These are phyloP conservation scores for Chloropsis cyanopogon DNA, from an alignment of 2,113 vertebrate genomes.

Conservation along the genomic window DNA sequence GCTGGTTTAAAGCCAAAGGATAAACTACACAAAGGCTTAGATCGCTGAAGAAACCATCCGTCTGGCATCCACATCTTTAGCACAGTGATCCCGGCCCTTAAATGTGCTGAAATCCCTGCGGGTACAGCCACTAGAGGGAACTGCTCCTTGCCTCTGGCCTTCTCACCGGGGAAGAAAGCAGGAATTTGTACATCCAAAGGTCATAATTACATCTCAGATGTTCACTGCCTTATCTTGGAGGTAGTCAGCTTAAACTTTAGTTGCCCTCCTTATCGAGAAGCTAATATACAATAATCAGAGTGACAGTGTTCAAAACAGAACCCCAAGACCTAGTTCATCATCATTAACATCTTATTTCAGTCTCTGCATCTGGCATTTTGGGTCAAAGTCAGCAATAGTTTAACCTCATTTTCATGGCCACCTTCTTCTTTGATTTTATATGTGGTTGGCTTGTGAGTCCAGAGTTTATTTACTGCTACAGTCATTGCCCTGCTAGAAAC, in stretches of 20 bases:
- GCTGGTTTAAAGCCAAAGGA: not conserved
- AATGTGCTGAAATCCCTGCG: not conserved
- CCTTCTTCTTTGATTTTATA: not conserved
- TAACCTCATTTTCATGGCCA: not conserved
- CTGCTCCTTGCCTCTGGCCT: not conserved
- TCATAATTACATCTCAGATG: not conserved
- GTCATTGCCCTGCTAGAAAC: not conserved
- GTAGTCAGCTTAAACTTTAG: slow-evolving; percentile 1
- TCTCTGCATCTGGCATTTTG: not conserved
- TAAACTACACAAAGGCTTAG: not conserved
- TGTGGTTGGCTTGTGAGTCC: not conserved
- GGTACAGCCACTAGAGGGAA: slow-evolving; percentile 53
- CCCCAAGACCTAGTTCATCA: not conserved
- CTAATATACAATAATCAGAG: not conserved
- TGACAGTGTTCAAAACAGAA: not conserved
- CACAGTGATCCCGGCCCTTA: not conserved
- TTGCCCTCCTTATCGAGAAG: not conserved
- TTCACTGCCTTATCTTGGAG: not conserved
- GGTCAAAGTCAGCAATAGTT: slow-evolving; percentile 4
- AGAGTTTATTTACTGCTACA: not conserved
- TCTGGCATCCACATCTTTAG: not conserved
- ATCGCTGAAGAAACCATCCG: not conserved
- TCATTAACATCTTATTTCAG: not conserved
- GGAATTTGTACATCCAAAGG: slow-evolving; percentile 24
- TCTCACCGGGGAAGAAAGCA: not conserved